Percentiles rank a stretch among this genome's conserved stretches.
phyloP scores from a whole-genome alignment of 1,140 invertebrate species.

The Papilio polytes region DNA sequence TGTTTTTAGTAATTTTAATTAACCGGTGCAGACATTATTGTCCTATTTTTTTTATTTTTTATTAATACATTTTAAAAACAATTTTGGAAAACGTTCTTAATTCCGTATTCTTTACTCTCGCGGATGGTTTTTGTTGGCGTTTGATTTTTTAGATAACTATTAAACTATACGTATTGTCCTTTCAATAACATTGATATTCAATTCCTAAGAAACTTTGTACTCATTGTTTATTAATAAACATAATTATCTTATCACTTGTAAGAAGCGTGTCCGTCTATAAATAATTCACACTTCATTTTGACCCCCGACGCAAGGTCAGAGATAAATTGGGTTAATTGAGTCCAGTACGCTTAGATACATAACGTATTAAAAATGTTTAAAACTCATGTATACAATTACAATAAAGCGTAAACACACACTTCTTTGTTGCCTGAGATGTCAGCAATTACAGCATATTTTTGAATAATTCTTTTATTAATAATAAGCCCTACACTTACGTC shows the following conservation, averaged over 20 bases:
- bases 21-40: background rate
- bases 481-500: too few species aligned
- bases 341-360: background rate
- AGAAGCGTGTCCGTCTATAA: conserved; percentile 11
- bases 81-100: too few species aligned
- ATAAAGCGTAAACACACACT: too few species aligned
- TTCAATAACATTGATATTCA: background rate
- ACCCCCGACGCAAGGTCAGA: conserved; percentile 17
- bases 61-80: too few species aligned
- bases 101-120: too few species aligned
- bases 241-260: background rate
- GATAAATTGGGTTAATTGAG: conserved; percentile 34
- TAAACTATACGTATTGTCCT: background rate
- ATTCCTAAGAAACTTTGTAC: conserved; percentile 11
- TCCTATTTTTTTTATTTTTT: too few species aligned
- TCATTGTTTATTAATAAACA: conserved; percentile 6
- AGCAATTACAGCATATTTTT: too few species aligned
- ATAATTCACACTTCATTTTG: conserved; percentile 15
- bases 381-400: too few species aligned
- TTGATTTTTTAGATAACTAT: background rate
- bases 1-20: background rate
- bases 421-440: too few species aligned
- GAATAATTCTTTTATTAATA: too few species aligned
- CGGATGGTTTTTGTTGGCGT: too few species aligned
- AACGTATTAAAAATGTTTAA: background rate